Conservation (phyloP, 2,113 vertebrate genomes). For the Alligator mississippiensis region DNA sequence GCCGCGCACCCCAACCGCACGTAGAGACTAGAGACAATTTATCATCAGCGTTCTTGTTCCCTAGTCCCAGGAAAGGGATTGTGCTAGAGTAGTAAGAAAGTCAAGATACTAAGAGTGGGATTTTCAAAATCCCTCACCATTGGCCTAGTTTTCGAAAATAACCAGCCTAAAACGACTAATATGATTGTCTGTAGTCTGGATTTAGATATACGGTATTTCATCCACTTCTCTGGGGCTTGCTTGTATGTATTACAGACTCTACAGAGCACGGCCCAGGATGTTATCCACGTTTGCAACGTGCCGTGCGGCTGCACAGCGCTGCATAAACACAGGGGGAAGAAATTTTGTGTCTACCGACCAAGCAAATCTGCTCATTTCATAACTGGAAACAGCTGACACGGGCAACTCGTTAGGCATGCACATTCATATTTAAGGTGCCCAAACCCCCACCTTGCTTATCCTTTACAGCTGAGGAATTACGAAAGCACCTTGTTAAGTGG, state of each 20-base stretch:
- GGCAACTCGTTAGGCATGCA: background rate
- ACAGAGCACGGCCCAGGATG: background rate
- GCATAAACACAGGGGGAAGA: background rate
- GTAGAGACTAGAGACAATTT: background rate
- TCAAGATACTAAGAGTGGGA: background rate
- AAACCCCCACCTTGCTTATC: background rate
- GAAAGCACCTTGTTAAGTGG: accelerated
- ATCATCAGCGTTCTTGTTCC: background rate
- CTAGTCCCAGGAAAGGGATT: background rate
- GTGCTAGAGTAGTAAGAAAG: background rate
- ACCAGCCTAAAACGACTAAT: background rate
- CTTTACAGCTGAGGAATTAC: accelerated
- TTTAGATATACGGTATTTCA: background rate
- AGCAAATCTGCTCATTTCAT: background rate
- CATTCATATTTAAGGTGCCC: background rate
- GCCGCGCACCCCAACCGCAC: background rate
- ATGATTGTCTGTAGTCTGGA: background rate
- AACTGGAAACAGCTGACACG: background rate
- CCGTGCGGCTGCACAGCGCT: background rate
- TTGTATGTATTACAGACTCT: background rate
- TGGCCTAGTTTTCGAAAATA: background rate
- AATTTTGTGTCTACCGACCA: accelerated
- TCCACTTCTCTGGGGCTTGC: too few species aligned
- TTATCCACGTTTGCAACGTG: background rate
- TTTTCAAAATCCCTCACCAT: background rate